These are phyloP conservation scores for Otolemur crassicaudatus DNA, from an alignment of 2,797 vertebrate species.

Conservation along the genomic window DNA sequence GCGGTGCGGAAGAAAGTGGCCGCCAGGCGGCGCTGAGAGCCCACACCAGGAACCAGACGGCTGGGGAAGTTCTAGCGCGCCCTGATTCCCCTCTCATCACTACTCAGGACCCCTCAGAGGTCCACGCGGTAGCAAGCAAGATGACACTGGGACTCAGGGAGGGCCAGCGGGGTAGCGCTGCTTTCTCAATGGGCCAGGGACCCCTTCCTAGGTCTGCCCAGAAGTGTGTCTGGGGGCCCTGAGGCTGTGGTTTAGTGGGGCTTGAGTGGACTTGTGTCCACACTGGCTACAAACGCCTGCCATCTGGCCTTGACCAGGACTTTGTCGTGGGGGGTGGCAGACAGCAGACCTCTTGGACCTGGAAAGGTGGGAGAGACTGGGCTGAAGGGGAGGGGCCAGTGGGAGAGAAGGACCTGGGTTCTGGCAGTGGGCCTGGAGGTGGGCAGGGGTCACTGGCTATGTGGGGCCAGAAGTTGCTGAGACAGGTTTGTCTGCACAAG, in stretches of 20 bases:
- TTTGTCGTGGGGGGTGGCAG: too few relatives aligned
- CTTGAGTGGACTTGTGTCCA: neutral
- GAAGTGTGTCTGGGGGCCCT: neutral
- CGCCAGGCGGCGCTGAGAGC: conserved; percentile 1
- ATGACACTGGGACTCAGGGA: neutral
- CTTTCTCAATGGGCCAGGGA: neutral
- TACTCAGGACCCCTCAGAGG: neutral
- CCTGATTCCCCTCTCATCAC: accelerated
- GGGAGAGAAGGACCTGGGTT: neutral
- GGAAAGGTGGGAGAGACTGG: neutral
- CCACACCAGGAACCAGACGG: accelerated
- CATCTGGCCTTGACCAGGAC: neutral
- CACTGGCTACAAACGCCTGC: too few relatives aligned
- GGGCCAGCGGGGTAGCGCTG: neutral
- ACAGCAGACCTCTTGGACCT: too few relatives aligned
- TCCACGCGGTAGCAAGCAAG: neutral
- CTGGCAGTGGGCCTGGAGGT: neutral
- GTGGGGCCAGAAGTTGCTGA: conserved; percentile 92
- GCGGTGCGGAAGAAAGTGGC: neutral
- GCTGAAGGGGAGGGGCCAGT: neutral
- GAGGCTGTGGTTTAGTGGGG: neutral
- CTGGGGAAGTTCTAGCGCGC: accelerated
- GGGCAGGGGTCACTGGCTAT: conserved; percentile 88
- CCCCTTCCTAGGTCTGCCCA: neutral
- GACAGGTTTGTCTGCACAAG: conserved; percentile 90